Base-by-base conservation (phyloP, 2,797 vertebrate species). In the Botia almorhae region DNA sequence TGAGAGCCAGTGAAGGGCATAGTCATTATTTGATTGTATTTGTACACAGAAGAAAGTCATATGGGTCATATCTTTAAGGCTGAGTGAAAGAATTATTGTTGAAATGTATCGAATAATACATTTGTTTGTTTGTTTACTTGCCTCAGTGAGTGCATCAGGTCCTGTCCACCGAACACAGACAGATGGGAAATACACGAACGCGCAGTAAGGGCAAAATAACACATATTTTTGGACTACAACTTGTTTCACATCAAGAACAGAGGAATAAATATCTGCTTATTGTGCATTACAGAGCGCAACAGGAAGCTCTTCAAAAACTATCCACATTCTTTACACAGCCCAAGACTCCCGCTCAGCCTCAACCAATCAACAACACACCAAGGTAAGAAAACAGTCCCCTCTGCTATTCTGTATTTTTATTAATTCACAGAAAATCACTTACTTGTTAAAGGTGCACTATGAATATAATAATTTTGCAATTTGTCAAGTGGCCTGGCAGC, bases 281-380 rank as follows among this genome's bases (percentile, higher is more conserved):
- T 48, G 21, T 16, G 29, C 13, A 3, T 29, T 1, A 12, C 73
- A 95, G 93, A 80, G 85, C 83, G 11, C 90, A 81, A 89, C 84
- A 92, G 13, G 92, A 93, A 88, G 92, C 92, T 14, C 89, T 95
- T 89, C 92, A 93, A 46, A 95, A 93, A 88, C 74, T 95, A 81
- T 80, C 90, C 0, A 93, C 90, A 6, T 94, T 95, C 87, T 94
- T 95, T 81, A 73, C 61, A 2, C 84, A 90, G 23, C 23, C 23
- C 23, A 26, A 26, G 23, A 26, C 23, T 26, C 23, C 23, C 23
- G 1, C 23, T 26, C 81, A 71, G 6, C 48, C 60, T n/a, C 19
- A 12, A 0, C 11, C 1, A 2, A 65, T 16, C 8, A 73, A 21
- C 29, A 61, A 29, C 33, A 26, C 50, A 53, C 46, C 65, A 73